A percentile compares a stretch with the other conserved stretches of the same genome.
Conservation (phyloP, 1,140 invertebrate species). For the Globodera rostochiensis region DNA sequence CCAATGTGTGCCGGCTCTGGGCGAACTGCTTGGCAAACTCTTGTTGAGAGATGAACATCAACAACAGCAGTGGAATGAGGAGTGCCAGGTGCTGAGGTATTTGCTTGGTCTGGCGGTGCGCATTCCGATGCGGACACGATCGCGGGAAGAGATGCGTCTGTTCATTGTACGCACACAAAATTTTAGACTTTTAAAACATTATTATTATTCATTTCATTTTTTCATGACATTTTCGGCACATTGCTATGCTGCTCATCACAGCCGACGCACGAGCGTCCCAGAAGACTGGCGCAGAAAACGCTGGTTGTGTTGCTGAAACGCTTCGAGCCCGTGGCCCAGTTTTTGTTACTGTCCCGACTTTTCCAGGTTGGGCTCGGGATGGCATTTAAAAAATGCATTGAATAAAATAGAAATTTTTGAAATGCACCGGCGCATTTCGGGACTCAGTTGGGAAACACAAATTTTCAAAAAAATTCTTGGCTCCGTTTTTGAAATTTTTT, state of each 20-base stretch:
- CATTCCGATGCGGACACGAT: background rate
- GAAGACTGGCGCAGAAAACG: slow-evolving; percentile 14
- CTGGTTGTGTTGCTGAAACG: slow-evolving; percentile 16
- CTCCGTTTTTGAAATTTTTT: too few species aligned
- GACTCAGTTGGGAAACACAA: too few species aligned
- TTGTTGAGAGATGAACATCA: background rate
- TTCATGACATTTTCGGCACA: slow-evolving; percentile 19
- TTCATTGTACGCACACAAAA: slow-evolving; percentile 2
- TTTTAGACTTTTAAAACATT: too few species aligned
- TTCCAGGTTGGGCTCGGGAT: too few species aligned
- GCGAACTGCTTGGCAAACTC: background rate
- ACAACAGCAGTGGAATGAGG: background rate
- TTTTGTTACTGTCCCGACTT: slow-evolving; percentile 43
- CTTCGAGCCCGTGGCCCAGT: slow-evolving; percentile 41
- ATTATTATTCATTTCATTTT: slow-evolving; percentile 16
- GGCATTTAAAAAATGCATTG: too few species aligned
- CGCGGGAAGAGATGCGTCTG: background rate
- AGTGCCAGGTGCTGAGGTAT: background rate
- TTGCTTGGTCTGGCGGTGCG: background rate
- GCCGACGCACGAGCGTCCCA: background rate
- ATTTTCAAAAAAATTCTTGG: too few species aligned
- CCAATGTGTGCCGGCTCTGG: background rate
- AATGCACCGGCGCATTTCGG: background rate
- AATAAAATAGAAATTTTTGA: too few species aligned
- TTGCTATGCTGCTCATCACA: slow-evolving; percentile 20